Base-by-base conservation (phyloP, 2,888 invertebrate genomes). In the Gisinianus flammeolus region DNA sequence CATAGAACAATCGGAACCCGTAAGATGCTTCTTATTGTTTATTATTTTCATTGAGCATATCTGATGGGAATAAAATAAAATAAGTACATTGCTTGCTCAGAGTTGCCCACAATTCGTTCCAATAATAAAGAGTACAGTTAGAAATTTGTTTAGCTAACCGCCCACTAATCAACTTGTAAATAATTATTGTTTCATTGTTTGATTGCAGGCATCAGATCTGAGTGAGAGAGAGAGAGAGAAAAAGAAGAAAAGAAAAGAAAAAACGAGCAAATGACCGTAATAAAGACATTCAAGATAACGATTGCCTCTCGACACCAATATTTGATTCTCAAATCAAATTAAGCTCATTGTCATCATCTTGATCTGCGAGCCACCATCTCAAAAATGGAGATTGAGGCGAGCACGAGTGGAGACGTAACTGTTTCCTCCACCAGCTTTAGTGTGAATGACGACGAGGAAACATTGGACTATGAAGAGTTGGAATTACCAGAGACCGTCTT, bases 131-230 rank as follows among this genome's bases (percentile, higher is more conserved):
- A 62, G 62, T 62, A 62, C 62, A 69, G 44, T 69, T 69, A 69
- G 44, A 16, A 28, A 44, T 44, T 69, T n/a, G 35, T 28, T 19
- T 12, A 67, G 30, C 33, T 0, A 28, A 19, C 26, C 54, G 54
- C 70, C 54, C 44, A 19, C 70, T 70, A 70, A 70, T 70, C 54
- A 69, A 30, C n/a, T 58, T n/a, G 35, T 28, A 58, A 62, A 62
- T 62, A 71, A 69, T 52, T 72, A 72, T 72, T 72, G 58, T 58
- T 58, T 72, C 58, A 71, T 71, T 71, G 71, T 71, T 71, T 69
- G 12, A 67, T 69, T 69, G 19, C 58, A 72, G 56, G 22, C 2
- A 28, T 62, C 2, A 28, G 10, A 26, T 12, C 26, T 30, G 62
- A 62, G 62, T 33, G 3, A n/a, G 35, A 33, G 31, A n/a, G n/a